Evolutionary conservation across 1,140 invertebrate genomes (phyloP).

Genomic region (Euborellia annulipes): DNA sequence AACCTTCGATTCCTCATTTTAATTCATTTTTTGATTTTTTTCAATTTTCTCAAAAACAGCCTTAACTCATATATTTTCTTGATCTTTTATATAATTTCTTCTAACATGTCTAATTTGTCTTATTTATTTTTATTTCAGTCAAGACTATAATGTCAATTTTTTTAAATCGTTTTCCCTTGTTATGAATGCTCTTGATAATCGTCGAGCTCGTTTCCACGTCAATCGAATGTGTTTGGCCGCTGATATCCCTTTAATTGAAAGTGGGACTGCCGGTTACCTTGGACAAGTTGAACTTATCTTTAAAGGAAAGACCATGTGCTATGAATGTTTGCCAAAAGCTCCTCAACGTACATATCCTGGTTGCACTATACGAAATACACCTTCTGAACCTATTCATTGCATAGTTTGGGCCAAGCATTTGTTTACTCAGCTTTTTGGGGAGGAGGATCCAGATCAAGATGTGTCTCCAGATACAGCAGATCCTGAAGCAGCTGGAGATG

Average conservation of each 20-base stretch:
- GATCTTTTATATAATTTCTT: background rate
- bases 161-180: conserved; percentile 88
- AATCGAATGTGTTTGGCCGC: conserved; percentile 97
- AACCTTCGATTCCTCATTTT: too few species aligned
- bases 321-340: conserved; percentile 88
- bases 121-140: conserved; percentile 38
- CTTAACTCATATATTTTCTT: background rate
- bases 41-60: too few species aligned
- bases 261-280: conserved; percentile 90
- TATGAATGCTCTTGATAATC: conserved; percentile 95
- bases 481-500: conserved; percentile 65
- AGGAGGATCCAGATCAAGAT: conserved; percentile 90
- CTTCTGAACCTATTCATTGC: conserved; percentile 98
- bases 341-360: conserved; percentile 88
- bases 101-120: background rate
- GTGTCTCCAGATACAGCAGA: conserved; percentile 94
- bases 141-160: conserved; percentile 79
- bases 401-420: conserved; percentile 99
- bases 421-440: conserved; percentile 96
- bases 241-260: conserved; percentile 86
- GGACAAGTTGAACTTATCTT: conserved; percentile 84
- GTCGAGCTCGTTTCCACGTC: conserved; percentile 91
- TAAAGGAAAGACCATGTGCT: conserved; percentile 85
- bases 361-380: conserved; percentile 98
- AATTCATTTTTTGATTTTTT: background rate